Evolutionary conservation across 2,113 vertebrate species (phyloP).

Genomic region (Nothobranchius furzeri): DNA sequence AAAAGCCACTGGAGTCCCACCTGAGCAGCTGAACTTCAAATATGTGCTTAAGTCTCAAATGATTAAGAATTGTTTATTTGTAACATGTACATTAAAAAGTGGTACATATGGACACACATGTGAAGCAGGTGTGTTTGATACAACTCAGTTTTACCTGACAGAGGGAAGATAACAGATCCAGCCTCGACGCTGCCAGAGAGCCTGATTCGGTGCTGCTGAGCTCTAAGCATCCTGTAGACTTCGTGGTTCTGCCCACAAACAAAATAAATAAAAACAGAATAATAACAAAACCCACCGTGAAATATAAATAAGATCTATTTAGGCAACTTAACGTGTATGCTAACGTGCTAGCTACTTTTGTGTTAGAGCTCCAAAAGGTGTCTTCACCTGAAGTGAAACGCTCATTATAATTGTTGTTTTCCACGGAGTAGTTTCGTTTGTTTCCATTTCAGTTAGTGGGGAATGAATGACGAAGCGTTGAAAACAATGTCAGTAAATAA

Average conservation of each 20-base stretch:
- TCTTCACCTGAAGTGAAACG: slow-evolving; percentile 79
- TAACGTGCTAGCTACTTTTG: not conserved
- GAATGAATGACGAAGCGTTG: no score
- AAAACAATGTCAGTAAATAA: no score
- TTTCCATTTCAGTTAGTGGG: slow-evolving; percentile 26
- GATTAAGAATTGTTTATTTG: no score
- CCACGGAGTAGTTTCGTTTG: slow-evolving; percentile 69
- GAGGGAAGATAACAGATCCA: slow-evolving; percentile 87
- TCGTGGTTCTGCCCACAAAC: slow-evolving; percentile 79
- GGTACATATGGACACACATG: no score
- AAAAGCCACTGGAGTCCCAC: no score
- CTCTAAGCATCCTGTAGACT: slow-evolving; percentile 71
- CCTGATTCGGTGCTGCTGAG: slow-evolving; percentile 84
- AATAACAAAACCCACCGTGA: not conserved
- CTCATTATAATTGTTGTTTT: slow-evolving; percentile 87
- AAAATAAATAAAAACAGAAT: not conserved
- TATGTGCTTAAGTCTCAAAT: no score
- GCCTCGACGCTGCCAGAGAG: slow-evolving; percentile 85
- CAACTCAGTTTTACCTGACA: slow-evolving; percentile 81
- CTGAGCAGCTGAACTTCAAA: no score
- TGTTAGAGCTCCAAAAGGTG: no score
- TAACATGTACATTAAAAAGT: no score
- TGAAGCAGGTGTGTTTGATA: no score
- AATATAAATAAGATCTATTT: no score
- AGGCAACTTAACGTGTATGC: not conserved